These are phyloP conservation scores for Drosophila arizonae DNA, from an alignment of 1,140 invertebrate species.

Conservation along the genomic window DNA sequence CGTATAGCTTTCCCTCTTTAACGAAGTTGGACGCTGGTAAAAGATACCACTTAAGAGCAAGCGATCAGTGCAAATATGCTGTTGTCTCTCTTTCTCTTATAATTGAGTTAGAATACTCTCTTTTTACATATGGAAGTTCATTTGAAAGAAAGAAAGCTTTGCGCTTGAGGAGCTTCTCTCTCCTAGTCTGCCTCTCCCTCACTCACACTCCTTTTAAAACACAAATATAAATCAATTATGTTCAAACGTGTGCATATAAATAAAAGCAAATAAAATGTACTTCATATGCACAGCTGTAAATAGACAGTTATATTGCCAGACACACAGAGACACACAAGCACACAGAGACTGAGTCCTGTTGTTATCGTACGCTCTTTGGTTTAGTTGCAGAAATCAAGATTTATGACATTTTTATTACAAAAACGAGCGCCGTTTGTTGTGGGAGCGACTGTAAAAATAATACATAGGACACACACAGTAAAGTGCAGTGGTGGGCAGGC, in stretches of 20 bases:
- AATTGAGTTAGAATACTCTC: neutral
- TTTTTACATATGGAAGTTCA: neutral
- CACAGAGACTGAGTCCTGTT: constrained; percentile 23
- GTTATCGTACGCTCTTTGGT: constrained; percentile 74
- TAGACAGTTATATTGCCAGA: constrained; percentile 74
- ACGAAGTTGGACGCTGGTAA: too few species aligned
- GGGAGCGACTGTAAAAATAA: constrained; percentile 54
- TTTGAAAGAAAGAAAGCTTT: neutral
- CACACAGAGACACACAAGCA: constrained; percentile 11
- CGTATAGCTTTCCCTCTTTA: neutral
- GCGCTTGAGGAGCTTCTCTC: neutral
- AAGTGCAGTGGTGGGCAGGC: neutral
- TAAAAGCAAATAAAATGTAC: constrained; percentile 78
- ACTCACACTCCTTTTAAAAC: neutral
- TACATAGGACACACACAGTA: constrained; percentile 19
- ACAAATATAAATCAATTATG: constrained; percentile 41
- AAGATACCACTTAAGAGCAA: too few species aligned
- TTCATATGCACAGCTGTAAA: constrained; percentile 73
- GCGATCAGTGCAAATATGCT: neutral
- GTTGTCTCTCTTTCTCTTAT: neutral
- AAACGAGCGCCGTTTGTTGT: constrained; percentile 72
- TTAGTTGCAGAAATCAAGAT: constrained; percentile 80
- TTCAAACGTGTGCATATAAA: constrained; percentile 67
- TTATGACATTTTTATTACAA: constrained; percentile 82
- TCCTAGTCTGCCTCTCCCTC: neutral